These are phyloP conservation scores for Campoplex nolae DNA, from an alignment of 2,888 invertebrate species.

Conservation along the genomic window DNA sequence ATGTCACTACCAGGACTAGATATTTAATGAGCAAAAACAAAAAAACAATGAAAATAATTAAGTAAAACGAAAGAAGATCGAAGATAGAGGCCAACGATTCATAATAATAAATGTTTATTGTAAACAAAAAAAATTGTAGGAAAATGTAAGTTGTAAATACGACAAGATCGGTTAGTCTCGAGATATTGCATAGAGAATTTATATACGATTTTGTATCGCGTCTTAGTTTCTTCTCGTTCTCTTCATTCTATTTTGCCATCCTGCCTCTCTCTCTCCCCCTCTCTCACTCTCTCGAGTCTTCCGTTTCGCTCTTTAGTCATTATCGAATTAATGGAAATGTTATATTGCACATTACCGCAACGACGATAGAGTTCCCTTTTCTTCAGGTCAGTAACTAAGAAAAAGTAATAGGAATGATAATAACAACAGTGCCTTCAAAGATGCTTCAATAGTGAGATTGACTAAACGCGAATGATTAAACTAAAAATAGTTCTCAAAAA, in stretches of 20 bases:
- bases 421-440: constrained; percentile 61
- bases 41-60: constrained; percentile 26
- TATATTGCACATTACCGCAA: not conserved
- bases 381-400: constrained; percentile 40
- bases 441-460: constrained; percentile 46
- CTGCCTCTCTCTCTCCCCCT: not conserved
- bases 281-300: constrained; percentile 59
- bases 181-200: constrained; percentile 34
- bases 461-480: not conserved
- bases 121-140: constrained; percentile 21
- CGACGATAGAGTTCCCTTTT: constrained; percentile 25
- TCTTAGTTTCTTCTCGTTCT: constrained; percentile 20
- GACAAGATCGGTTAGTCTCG: constrained; percentile 66
- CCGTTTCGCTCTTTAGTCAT: constrained; percentile 64
- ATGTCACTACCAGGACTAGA: not conserved
- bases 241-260: constrained; percentile 12
- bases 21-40: not conserved
- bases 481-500: not conserved
- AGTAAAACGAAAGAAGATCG: constrained; percentile 25
- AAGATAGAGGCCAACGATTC: constrained; percentile 20
- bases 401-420: constrained; percentile 34
- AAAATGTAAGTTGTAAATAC: constrained; percentile 60
- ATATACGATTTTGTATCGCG: constrained; percentile 32
- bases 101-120: constrained; percentile 45
- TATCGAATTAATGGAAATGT: constrained; percentile 46